These are phyloP conservation scores for Haliclona indistincta DNA, from an alignment of 37 sponge, comb jelly and placozoan genomes.

Conservation along the genomic window DNA sequence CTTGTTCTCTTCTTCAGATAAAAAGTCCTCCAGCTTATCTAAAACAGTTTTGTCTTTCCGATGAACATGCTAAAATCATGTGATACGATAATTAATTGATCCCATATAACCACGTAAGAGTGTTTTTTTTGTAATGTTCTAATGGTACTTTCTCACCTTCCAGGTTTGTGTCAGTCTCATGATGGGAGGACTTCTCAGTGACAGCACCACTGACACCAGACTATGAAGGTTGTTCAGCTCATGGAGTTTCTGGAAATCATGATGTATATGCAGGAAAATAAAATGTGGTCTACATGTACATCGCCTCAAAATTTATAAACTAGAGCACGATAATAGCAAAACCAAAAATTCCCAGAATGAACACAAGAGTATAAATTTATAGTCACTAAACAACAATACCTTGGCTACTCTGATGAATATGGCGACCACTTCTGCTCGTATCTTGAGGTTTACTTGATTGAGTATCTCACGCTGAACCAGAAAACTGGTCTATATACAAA, in stretches of 20 bases:
- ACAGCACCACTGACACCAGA: constrained; percentile 75
- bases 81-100: not conserved
- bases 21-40: constrained; percentile 58
- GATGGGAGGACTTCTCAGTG: constrained; percentile 77
- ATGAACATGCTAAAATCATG: constrained; percentile 20
- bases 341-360: no score
- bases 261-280: no score
- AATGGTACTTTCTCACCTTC: no score
- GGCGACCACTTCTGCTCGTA: constrained; percentile 58
- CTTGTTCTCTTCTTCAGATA: constrained; percentile 69
- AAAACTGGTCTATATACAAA: constrained; percentile 52
- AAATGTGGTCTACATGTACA: no score
- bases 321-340: no score
- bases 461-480: constrained; percentile 76
- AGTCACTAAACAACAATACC: no score
- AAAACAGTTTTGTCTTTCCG: constrained; percentile 65
- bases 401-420: constrained; percentile 78
- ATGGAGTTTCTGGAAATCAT: constrained; percentile 74
- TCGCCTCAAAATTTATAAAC: no score
- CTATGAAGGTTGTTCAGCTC: constrained; percentile 84
- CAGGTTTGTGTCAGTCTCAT: constrained; percentile 76
- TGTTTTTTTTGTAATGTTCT: no score
- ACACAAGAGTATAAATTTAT: no score
- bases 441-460: constrained; percentile 40
- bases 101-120: not conserved